phyloP scores from a whole-genome alignment of 2,113 vertebrate genomes.

The Regulus satrapa region DNA sequence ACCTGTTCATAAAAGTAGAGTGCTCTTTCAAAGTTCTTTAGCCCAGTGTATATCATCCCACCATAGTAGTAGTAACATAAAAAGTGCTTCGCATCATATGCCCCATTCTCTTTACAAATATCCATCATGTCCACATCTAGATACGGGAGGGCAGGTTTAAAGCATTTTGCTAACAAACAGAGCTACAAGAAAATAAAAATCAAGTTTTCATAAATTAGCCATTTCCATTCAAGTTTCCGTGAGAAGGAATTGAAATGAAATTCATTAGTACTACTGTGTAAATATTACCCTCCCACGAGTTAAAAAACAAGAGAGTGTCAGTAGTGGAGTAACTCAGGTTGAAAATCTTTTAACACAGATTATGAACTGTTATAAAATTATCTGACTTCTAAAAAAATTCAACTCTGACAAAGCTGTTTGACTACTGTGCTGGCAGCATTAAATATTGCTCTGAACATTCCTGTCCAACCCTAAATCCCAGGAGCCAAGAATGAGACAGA shows the following conservation, averaged over 20 bases:
- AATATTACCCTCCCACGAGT: background rate
- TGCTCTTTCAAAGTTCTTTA: conserved; percentile 98
- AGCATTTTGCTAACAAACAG: conserved; percentile 98
- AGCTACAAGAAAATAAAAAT: conserved; percentile 77
- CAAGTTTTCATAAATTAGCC: conserved; percentile 16
- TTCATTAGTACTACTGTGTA: background rate
- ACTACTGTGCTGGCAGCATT: background rate
- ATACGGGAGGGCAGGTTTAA: conserved; percentile 95
- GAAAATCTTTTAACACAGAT: background rate
- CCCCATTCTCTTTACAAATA: conserved; percentile 99
- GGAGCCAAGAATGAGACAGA: conserved; percentile 10
- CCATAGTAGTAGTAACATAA: conserved; percentile 99
- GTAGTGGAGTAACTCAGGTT: background rate
- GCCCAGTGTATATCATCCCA: conserved; percentile 99
- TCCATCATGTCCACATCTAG: conserved; percentile 99
- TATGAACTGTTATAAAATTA: background rate
- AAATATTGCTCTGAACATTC: background rate
- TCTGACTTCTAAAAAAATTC: background rate
- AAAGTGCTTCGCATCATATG: conserved; percentile 99
- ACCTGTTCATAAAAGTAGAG: conserved; percentile 99
- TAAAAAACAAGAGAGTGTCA: background rate
- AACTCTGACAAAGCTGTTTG: background rate
- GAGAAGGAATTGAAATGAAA: background rate
- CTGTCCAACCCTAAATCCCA: background rate
- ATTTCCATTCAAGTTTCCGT: background rate